phyloP scores from a whole-genome alignment of 2,888 invertebrate species.

The Oligia strigilis region DNA sequence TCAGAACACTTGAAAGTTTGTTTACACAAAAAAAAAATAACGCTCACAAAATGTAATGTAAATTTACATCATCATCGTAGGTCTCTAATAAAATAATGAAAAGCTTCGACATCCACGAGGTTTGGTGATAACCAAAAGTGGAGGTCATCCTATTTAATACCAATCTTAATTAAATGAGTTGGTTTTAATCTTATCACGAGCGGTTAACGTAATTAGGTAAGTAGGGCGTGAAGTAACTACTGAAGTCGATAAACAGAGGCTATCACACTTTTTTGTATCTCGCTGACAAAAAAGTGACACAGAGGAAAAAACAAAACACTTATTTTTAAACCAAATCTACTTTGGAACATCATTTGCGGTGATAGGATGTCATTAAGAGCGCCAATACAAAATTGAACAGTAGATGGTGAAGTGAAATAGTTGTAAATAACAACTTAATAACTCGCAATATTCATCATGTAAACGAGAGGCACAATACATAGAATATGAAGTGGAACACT shows the following conservation, averaged over 20 bases:
- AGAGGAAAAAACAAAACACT: background rate
- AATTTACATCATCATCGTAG: background rate
- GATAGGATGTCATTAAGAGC: background rate
- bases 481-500: constrained; percentile 41
- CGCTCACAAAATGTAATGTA: background rate
- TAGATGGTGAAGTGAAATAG: constrained; percentile 25
- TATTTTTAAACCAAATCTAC: background rate
- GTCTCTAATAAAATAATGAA: constrained; percentile 19
- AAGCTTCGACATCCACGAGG: constrained; percentile 24
- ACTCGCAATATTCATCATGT: constrained; percentile 25
- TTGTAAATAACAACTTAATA: constrained; percentile 36
- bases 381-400: background rate
- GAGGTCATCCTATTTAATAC: constrained; percentile 67
- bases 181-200: constrained; percentile 70
- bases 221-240: constrained; percentile 57
- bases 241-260: constrained; percentile 24
- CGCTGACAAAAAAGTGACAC: background rate
- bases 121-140: constrained; percentile 53
- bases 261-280: constrained; percentile 32
- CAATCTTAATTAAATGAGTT: constrained; percentile 52
- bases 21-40: background rate
- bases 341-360: background rate
- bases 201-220: constrained; percentile 66
- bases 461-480: constrained; percentile 37
- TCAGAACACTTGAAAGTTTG: constrained; percentile 33